Base-by-base conservation (phyloP, 2,888 invertebrate species). In the Malthinus flaveolus region DNA sequence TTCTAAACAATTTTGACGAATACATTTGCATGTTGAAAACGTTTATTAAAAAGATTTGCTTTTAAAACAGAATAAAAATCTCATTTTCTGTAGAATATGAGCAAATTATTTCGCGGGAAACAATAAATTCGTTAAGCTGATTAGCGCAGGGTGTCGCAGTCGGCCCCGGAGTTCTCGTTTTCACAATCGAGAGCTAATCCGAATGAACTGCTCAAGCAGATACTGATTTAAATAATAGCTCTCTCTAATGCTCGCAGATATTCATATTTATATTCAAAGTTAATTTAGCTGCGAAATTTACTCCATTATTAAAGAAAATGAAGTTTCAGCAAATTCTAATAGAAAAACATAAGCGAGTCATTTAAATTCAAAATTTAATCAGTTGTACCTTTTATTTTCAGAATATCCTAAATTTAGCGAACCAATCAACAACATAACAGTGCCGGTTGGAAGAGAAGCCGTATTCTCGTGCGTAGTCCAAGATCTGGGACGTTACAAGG, bases 381-480 rank as follows among this genome's bases (percentile, higher is more conserved):
- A 53, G 48, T 51, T 34, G 47, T 35, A 59, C 32, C 65, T 69
- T 65, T 73, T 69, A 72, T 83, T 23, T 83, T 55, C 84, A 89
- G 86, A 87, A 80, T 88, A 88, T 79, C 92, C 92, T 7, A 88
- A 89, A 69, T 93, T 93, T 80, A 89, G 87, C 71, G 88, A 87
- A 56, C 90, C 91, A 50, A 91, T 94, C 71, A 81, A 85, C 66
- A 94, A 94, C 80, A 88, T 91, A 68, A 93, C 93, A 6, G 87
- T 88, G 7, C 88, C 93, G 9, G 87, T 93, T 53, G 92, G 93
- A 42, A 84, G 93, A 60, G 93, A 93, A 78, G 93, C 92, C 5
- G 84, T 89, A 49, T 83, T 94, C 49, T 86, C 89, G 47, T 94
- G 93, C 75, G 81, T 87, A 49, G 93, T 94, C 7, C 89, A 93